Evolutionary conservation across 2,888 invertebrate genomes (phyloP).

Genomic region (Drosophila nigritarsus): DNA sequence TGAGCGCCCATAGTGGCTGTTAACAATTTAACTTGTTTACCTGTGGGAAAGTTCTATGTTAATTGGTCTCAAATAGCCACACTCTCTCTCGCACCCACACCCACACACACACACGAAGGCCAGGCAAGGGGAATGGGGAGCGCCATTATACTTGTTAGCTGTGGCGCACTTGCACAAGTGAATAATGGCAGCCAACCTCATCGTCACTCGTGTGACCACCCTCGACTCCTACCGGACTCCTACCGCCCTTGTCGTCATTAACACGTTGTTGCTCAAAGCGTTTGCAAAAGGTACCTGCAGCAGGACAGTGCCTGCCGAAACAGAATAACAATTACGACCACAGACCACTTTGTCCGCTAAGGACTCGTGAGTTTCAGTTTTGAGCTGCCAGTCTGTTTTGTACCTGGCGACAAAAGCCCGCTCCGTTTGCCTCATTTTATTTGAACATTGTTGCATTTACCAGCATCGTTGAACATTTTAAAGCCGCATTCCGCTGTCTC

Average conservation of each 20-base stretch:
- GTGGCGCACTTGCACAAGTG: conserved; percentile 65
- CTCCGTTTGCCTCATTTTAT: conserved; percentile 4
- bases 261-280: conserved; percentile 72
- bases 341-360: conserved; percentile 50
- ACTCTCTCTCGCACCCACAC: conserved; percentile 33
- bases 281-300: conserved; percentile 14
- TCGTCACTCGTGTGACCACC: conserved; percentile 60
- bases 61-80: conserved; percentile 79
- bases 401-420: conserved; percentile 25
- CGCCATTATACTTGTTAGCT: conserved; percentile 62
- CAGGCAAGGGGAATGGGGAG: not conserved
- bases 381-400: conserved; percentile 3
- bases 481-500: conserved; percentile 17
- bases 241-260: conserved; percentile 68
- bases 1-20: conserved; percentile 81
- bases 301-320: conserved; percentile 10
- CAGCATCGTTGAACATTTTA: conserved; percentile 29
- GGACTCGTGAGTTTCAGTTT: conserved; percentile 41
- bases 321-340: conserved; percentile 51
- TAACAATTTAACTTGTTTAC: conserved; percentile 82
- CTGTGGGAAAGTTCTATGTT: conserved; percentile 82
- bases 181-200: conserved; percentile 70
- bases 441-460: conserved; percentile 28
- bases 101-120: conserved; percentile 21
- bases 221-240: not conserved